Evolutionary conservation across 2,113 vertebrate species (phyloP), one percentile per base, ranked within the genome.

Genomic region (Lepisosteus osseus): DNA sequence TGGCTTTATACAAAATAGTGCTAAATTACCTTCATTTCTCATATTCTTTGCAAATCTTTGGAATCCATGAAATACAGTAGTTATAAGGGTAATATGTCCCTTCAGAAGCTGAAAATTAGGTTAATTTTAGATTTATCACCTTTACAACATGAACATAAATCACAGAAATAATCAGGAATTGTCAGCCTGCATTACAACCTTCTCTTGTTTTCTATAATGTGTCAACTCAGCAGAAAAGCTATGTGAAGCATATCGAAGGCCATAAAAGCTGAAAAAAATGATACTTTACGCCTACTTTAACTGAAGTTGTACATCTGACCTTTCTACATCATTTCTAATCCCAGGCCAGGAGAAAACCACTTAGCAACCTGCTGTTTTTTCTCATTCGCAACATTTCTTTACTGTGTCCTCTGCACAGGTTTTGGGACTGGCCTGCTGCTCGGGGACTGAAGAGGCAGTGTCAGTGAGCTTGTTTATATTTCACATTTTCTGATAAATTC

Each of bases 51-150:
- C 41, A 9, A 65, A 29, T 40, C 62, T 29, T 17, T 4, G 8
- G 41, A 29, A 12, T 41, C n/a, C 62, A 65, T 43, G 41, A 65
- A 65, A 65, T 41, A 65, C 62, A 65, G 29, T 65, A 65, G 62
- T 65, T 29, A 65, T 65, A 29, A 65, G 62, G 62, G 62, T 41
- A 65, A 41, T 65, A 9, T 41, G 57, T 41, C 62, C 41, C 62
- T 40, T 41, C 29, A 0, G 62, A 15, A 65, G 29, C 17, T 65
- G 62, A 41, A 65, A 65, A 65, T 65, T 29, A 65, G 62, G 62
- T 65, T 65, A 65, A 65, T 65, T 17, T 65, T 40, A 65, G 62
- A 41, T 65, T 65, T 65, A 65, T 65, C 62, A 65, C 62, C 62
- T 65, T 65, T 65, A 65, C 29, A 65, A 65, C 17, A 40, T 29